Evolutionary conservation across 2,113 vertebrate genomes (phyloP), one percentile per base, ranked within the genome.

Genomic region (Ctenomys sociabilis): DNA sequence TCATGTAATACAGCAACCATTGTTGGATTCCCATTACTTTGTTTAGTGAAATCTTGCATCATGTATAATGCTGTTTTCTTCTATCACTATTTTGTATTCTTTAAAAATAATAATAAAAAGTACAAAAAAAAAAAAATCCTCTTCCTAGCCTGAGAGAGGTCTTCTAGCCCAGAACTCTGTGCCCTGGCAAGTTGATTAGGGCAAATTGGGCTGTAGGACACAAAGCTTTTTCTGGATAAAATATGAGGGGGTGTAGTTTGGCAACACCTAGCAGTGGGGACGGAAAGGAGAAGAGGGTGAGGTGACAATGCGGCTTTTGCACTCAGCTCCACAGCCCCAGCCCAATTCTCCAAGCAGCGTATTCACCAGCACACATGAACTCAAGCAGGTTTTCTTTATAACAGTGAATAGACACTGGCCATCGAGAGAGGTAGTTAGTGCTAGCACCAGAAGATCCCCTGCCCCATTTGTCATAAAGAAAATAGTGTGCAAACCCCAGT

Each of bases 241-340:
- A 54, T 54, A 11, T 35, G 52, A 45, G 10, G 14, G 28, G 54
- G 0, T 4, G 0, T 4, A 12, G 32, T 14, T 4, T 45, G 22
- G 66, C 81, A 68, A 37, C 12, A 26, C 26, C 0, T 1, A 49
- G 11, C 21, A 37, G 2, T 45, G 11, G 37, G 43, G 37, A 57
- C 16, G 17, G 21, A 35, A 61, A 12, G 8, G 26, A 37, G 32
- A 43, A 5, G 49, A 35, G 22, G 9, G 7, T 0, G 7, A 3
- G 43, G 21, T 12, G 13, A 32, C 2, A 0, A 5, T 4, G 2
- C 1, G 0, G 54, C 35, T 54, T 64, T 54, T 52, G 30, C 40
- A 54, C 13, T 17, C 22, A 17, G 59, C 40, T 85, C 77, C 30
- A 63, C 35, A 28, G 30, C 40, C 32, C 68, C 7, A 83, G 61